Evolutionary conservation across 2,797 vertebrate species (phyloP), one percentile per base, ranked within the genome.

Genomic region (Erithacus rubecula): DNA sequence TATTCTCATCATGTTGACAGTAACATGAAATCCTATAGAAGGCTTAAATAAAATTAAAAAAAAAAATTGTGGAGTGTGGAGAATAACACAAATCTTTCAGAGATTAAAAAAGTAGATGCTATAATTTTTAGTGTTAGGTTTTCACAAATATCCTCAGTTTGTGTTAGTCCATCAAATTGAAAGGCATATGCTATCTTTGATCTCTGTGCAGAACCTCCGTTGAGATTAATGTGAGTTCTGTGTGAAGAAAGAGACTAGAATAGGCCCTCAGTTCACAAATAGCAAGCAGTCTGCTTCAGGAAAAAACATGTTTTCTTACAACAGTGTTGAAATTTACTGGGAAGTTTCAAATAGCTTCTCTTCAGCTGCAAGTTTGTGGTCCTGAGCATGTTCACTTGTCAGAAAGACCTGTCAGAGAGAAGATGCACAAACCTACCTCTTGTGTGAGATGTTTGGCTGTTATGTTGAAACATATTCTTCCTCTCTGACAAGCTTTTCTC

Each of bases 181-280:
- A 97, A 97, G 94, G 88, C 97, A 97, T 97, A 97, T 97, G 97
- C 83, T 97, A 84, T 90, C 95, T 95, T 95, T 96, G 95, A 96
- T 97, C 96, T 97, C 87, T 88, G 90, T 85, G 89, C 86, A 89
- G 95, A 96, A 92, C 76, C 93, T 95, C 97, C 19, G 23, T 92
- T 95, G 96, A 96, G 96, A 96, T 93, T 96, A 97, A 97, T 94
- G 76, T 86, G 90, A 93, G 94, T 82, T 96, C 87, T 94, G 82
- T 87, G 89, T 90, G 93, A 94, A 96, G 83, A 87, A 89, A 96
- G 90, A 96, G 95, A 93, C 94, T 91, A 96, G 94, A 97, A 96
- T 92, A 97, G 88, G 94, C 96, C 94, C 72, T 92, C 89, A 64
- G 93, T 92, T 97, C 95, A 96, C 95, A 97, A 97, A 92, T 67